Conservation (phyloP, 2,113 vertebrate genomes). For the Plectropomus leopardus region DNA sequence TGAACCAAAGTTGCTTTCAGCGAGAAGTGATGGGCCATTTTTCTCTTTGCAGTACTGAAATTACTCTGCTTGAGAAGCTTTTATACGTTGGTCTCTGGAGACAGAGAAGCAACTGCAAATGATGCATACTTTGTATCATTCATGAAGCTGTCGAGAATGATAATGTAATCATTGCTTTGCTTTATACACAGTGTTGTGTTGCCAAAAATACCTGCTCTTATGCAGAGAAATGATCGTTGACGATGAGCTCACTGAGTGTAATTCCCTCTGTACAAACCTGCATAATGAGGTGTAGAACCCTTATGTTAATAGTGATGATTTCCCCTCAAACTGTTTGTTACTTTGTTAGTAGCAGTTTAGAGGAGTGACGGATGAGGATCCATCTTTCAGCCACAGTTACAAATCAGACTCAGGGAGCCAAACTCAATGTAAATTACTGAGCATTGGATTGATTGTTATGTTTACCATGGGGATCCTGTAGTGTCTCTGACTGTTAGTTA, state of each 20-base stretch:
- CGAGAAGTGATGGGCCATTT: conserved; percentile 6
- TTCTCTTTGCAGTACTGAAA: conserved; percentile 8
- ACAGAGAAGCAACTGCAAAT: conserved; percentile 34
- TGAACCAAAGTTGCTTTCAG: conserved; percentile 29
- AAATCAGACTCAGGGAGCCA: conserved; percentile 4
- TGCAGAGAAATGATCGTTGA: conserved; percentile 16
- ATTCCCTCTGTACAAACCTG: conserved; percentile 27
- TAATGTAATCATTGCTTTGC: conserved; percentile 54
- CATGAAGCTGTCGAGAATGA: conserved; percentile 55
- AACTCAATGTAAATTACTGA: neutral
- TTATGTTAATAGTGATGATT: neutral
- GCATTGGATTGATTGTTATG: conserved; percentile 21
- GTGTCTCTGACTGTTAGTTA: conserved; percentile 38
- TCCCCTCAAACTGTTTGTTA: conserved; percentile 18
- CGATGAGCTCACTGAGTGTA: neutral
- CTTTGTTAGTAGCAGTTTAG: conserved; percentile 15
- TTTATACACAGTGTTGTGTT: neutral
- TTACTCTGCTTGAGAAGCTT: conserved; percentile 46
- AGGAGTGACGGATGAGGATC: conserved; percentile 1
- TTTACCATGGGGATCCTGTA: neutral
- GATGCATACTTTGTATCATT: conserved; percentile 49
- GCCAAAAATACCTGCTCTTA: conserved; percentile 9
- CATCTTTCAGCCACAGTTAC: conserved; percentile 20
- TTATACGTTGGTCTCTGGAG: conserved; percentile 50
- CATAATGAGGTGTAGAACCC: neutral